phyloP scores from a whole-genome alignment of 2,113 vertebrate genomes.

The Carlito syrichta region DNA sequence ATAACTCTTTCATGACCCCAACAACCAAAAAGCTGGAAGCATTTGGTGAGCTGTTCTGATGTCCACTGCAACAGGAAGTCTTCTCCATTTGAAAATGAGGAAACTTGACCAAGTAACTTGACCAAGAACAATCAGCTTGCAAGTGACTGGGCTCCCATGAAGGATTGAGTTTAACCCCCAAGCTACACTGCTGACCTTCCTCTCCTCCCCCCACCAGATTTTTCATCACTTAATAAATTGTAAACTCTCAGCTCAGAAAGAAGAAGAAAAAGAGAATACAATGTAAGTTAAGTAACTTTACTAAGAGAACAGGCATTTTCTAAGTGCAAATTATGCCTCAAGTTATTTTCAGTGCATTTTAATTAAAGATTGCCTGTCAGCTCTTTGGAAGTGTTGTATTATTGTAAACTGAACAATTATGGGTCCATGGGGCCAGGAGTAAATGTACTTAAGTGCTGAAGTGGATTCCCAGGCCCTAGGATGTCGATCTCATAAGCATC shows the following conservation, averaged over 20 bases:
- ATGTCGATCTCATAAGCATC: not conserved
- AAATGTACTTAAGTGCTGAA: slow-evolving; percentile 38
- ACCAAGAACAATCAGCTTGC: not conserved
- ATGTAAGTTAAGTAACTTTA: not conserved
- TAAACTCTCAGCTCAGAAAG: not conserved
- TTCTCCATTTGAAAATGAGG: not conserved
- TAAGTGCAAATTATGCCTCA: not conserved
- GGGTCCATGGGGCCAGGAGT: slow-evolving; percentile 17
- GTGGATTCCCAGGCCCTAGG: not conserved
- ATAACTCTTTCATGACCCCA: too few species aligned
- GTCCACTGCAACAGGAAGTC: not conserved
- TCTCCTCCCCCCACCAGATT: not conserved
- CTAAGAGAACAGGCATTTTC: not conserved
- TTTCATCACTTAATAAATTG: not conserved
- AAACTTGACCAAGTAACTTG: not conserved
- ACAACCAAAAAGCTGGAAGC: not conserved
- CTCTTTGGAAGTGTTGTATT: slow-evolving; percentile 33
- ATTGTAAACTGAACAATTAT: not conserved
- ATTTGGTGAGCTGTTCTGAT: not conserved
- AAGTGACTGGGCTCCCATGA: not conserved
- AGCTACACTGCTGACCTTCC: not conserved
- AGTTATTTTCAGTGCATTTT: slow-evolving; percentile 52
- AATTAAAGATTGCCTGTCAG: slow-evolving; percentile 59
- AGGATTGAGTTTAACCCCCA: not conserved
- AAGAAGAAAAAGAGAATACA: not conserved